Conservation (phyloP, 2,888 invertebrate genomes). For the Hedychridium roseum region DNA sequence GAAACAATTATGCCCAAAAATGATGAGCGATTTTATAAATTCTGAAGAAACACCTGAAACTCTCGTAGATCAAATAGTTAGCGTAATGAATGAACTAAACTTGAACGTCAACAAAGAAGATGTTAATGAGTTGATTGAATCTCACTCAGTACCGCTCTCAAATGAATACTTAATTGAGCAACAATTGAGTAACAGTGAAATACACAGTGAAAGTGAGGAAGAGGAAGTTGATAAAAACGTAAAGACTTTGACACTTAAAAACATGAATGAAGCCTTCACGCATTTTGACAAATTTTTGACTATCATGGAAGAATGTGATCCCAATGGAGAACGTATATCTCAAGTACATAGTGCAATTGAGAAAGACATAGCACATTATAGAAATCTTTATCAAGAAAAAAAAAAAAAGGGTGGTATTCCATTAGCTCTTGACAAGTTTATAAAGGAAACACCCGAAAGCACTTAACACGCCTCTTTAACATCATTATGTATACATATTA, state of each 20-base stretch:
- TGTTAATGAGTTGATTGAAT: slow-evolving; percentile 16
- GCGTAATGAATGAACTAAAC: slow-evolving; percentile 8
- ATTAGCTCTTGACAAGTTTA: no score
- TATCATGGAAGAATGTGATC: no score
- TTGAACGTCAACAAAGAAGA: slow-evolving; percentile 14
- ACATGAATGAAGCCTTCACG: slow-evolving; percentile 11
- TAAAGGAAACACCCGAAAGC: no score
- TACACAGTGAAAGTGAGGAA: slow-evolving; percentile 13
- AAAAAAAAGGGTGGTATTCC: no score
- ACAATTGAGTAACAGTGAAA: slow-evolving; percentile 12
- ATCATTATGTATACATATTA: no score
- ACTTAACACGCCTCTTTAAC: no score
- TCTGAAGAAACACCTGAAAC: slow-evolving; percentile 2
- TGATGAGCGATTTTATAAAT: slow-evolving; percentile 1
- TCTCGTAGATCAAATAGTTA: slow-evolving; percentile 3
- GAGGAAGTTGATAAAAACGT: no score
- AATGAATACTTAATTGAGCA: slow-evolving; percentile 14
- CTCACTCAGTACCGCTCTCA: slow-evolving; percentile 13
- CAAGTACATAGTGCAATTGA: slow-evolving; percentile 4
- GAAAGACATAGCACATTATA: no score
- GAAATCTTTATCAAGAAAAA: no score
- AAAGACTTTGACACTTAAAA: slow-evolving; percentile 15
- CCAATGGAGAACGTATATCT: slow-evolving; percentile 11
- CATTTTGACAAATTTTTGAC: no score
- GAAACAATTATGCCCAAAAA: slow-evolving; percentile 6